Conservation (phyloP, 2,888 invertebrate genomes). For the Hoplodrina blanda region DNA sequence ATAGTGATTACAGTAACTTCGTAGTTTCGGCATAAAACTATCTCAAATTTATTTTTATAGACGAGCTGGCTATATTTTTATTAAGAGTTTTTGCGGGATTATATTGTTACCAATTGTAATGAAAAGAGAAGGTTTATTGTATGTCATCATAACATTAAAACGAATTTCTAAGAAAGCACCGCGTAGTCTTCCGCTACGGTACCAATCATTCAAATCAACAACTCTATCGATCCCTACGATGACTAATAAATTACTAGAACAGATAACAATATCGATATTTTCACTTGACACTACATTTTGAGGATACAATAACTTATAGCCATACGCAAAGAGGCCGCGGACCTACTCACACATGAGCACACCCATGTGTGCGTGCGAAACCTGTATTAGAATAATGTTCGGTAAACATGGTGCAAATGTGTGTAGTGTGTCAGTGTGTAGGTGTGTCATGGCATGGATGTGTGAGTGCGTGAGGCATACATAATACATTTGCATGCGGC, state of each 20-base stretch:
- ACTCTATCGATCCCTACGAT: conserved; percentile 15
- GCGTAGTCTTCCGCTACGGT: conserved; percentile 4
- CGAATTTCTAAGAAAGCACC: background rate
- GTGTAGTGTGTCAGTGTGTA: conserved; percentile 48
- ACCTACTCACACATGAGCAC: conserved; percentile 64
- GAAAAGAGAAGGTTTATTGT: background rate
- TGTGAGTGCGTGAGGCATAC: conserved; percentile 65
- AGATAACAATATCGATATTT: conserved; percentile 53
- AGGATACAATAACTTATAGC: conserved; percentile 60
- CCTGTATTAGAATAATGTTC: conserved; percentile 68
- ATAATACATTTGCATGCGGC: conserved; percentile 79
- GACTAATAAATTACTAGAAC: conserved; percentile 45
- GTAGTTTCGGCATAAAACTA: conserved; percentile 37
- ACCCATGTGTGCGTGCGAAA: conserved; percentile 65
- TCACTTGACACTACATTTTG: conserved; percentile 60
- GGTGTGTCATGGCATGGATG: conserved; percentile 27
- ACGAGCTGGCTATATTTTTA: background rate
- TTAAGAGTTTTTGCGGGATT: conserved; percentile 23
- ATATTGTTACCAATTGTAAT: conserved; percentile 7
- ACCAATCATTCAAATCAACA: conserved; percentile 18
- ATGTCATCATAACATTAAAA: background rate
- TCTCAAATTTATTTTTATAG: conserved; percentile 32
- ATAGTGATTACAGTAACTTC: conserved; percentile 31
- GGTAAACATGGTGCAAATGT: conserved; percentile 54
- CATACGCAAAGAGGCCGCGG: conserved; percentile 75